phyloP scores from a whole-genome alignment of 2,888 invertebrate genomes.

The Agrilus cyanescens region DNA sequence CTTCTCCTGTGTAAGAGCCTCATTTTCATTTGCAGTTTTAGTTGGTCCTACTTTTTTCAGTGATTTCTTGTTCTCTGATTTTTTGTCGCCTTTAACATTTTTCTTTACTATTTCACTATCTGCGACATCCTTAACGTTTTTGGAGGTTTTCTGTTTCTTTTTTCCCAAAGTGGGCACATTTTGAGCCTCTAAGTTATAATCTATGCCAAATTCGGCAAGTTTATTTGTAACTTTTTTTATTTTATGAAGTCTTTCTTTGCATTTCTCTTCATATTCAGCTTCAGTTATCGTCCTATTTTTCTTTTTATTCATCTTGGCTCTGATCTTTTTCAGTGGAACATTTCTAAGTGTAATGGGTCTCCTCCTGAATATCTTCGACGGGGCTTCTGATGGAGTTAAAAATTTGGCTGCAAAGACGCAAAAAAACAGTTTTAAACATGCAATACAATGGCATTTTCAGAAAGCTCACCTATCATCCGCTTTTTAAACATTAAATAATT shows the following conservation, averaged over 20 bases:
- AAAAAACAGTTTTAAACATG: constrained; percentile 2
- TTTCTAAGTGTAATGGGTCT: constrained; percentile 39
- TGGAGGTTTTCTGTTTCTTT: constrained; percentile 19
- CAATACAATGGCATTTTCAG: neutral
- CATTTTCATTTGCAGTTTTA: too few species aligned
- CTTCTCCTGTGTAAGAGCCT: too few species aligned
- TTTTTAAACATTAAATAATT: constrained; percentile 94
- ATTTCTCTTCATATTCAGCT: constrained; percentile 32
- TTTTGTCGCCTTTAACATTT: neutral
- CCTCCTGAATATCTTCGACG: constrained; percentile 40
- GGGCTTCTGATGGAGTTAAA: constrained; percentile 56
- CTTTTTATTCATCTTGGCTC: constrained; percentile 36
- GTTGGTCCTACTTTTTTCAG: too few species aligned
- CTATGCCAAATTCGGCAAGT: constrained; percentile 39
- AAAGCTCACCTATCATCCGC: constrained; percentile 63
- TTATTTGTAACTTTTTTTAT: constrained; percentile 38
- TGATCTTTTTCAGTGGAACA: constrained; percentile 36
- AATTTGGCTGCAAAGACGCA: constrained; percentile 44
- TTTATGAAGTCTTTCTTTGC: constrained; percentile 34
- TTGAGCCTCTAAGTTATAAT: constrained; percentile 41
- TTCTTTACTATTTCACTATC: neutral
- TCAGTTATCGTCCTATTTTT: constrained; percentile 36
- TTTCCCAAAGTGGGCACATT: constrained; percentile 32
- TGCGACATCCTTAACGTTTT: constrained; percentile 5
- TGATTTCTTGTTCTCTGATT: neutral